Evolutionary conservation across 2,888 invertebrate species (phyloP).

Genomic region (Exephanes ischioxanthus): DNA sequence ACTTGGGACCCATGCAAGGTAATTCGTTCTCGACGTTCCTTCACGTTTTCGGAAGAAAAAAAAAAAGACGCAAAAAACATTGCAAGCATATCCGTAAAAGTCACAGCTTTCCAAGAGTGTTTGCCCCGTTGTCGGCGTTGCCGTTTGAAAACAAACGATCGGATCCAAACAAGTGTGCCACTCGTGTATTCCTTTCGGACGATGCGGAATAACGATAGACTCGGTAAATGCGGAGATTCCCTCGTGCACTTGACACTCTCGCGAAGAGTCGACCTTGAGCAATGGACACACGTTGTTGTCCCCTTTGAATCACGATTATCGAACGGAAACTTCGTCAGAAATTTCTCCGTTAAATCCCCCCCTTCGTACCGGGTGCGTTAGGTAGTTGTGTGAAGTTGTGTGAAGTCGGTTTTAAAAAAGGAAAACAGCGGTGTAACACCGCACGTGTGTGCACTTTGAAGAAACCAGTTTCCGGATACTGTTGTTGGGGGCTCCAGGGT

Average conservation of each 20-base stretch:
- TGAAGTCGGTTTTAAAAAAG: conserved; percentile 10
- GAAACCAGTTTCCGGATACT: conserved; percentile 68
- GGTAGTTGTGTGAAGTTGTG: conserved; percentile 5
- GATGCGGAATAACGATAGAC: conserved; percentile 26
- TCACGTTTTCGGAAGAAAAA: neutral
- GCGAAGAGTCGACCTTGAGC: conserved; percentile 32
- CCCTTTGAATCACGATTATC: conserved; percentile 46
- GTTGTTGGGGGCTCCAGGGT: conserved; percentile 50
- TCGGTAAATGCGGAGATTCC: conserved; percentile 9
- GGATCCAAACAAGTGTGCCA: conserved; percentile 22
- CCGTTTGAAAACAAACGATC: neutral
- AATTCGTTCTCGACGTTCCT: conserved; percentile 3
- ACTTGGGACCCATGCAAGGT: neutral
- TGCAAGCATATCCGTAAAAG: neutral
- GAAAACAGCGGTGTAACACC: conserved; percentile 45
- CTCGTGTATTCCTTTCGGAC: conserved; percentile 5
- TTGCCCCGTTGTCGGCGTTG: neutral
- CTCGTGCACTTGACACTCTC: conserved; percentile 48
- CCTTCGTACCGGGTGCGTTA: conserved; percentile 12
- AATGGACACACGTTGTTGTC: conserved; percentile 28
- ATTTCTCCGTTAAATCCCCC: conserved; percentile 43
- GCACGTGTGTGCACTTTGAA: conserved; percentile 41
- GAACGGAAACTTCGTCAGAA: conserved; percentile 49
- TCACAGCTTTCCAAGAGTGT: conserved; percentile 27
- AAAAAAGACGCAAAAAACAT: neutral